These are phyloP conservation scores for Decapterus maruadsi DNA, from an alignment of 2,797 vertebrate species.

Conservation along the genomic window DNA sequence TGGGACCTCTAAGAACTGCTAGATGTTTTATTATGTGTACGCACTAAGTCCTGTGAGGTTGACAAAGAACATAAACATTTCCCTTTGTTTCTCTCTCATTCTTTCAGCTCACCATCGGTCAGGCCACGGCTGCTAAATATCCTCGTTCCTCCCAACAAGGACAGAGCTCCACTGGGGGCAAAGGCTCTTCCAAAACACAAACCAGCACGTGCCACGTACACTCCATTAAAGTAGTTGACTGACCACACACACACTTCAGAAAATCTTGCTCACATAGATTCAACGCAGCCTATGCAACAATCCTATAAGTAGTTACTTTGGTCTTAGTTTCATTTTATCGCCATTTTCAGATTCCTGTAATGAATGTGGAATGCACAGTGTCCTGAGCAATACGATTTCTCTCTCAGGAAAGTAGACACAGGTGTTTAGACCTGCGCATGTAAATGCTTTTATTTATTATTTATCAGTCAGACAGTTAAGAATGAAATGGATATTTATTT, in stretches of 20 bases:
- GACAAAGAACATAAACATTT: neutral
- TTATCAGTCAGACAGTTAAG: slow-evolving; percentile 20
- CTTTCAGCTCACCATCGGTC: slow-evolving; percentile 92
- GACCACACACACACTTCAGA: slow-evolving; percentile 40
- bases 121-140: slow-evolving; percentile 91
- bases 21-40: neutral
- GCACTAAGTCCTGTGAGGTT: neutral
- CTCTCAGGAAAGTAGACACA: slow-evolving; percentile 30
- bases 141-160: slow-evolving; percentile 87
- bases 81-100: slow-evolving; percentile 22
- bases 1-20: neutral
- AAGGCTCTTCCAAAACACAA: slow-evolving; percentile 77
- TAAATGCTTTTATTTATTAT: slow-evolving; percentile 22
- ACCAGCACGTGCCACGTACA: slow-evolving; percentile 81
- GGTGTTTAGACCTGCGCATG: slow-evolving; percentile 13
- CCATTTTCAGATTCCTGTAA: neutral
- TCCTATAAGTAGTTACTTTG: slow-evolving; percentile 1
- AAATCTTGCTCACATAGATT: slow-evolving; percentile 9
- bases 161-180: slow-evolving; percentile 68
- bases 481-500: slow-evolving; percentile 43
- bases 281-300: slow-evolving; percentile 45
- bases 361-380: slow-evolving; percentile 11
- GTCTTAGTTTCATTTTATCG: slow-evolving; percentile 5
- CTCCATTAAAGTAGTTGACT: slow-evolving; percentile 95
- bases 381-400: slow-evolving; percentile 21